Percentiles rank a stretch among this genome's conserved stretches.
These are phyloP conservation scores for Microcebus jonahi DNA, from an alignment of 2,113 vertebrate genomes.

Conservation along the genomic window DNA sequence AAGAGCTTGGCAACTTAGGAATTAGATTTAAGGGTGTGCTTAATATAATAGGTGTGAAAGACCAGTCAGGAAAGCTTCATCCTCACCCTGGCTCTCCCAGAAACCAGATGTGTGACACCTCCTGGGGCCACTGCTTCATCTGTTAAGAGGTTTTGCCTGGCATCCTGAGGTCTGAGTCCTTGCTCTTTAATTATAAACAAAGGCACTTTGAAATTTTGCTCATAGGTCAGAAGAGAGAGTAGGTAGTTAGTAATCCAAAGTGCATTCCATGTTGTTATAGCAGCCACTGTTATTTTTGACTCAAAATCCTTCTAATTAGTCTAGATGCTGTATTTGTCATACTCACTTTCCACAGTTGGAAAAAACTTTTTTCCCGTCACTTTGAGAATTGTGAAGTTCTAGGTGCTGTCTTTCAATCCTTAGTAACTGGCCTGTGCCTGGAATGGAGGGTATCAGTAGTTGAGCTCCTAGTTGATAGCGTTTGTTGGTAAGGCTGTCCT, in stretches of 20 bases:
- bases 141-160: neutral
- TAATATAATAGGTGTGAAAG: neutral
- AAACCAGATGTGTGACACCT: neutral
- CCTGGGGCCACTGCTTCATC: neutral
- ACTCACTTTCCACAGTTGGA: neutral
- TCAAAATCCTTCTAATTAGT: slow-evolving; percentile 25
- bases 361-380: neutral
- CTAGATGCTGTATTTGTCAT: neutral
- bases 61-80: neutral
- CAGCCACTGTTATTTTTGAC: slow-evolving; percentile 13
- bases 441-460: neutral
- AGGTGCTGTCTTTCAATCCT: neutral
- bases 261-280: neutral
- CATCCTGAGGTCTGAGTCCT: neutral
- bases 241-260: neutral
- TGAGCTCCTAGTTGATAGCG: neutral
- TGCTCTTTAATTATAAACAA: neutral
- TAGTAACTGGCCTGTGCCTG: neutral
- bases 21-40: neutral
- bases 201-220: neutral
- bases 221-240: neutral
- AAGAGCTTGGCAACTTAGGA: neutral
- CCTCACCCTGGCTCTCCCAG: neutral
- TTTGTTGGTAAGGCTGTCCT: neutral
- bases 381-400: neutral